These are phyloP conservation scores for Lasioglossum lativentre DNA, from an alignment of 2,888 invertebrate species.

Conservation along the genomic window DNA sequence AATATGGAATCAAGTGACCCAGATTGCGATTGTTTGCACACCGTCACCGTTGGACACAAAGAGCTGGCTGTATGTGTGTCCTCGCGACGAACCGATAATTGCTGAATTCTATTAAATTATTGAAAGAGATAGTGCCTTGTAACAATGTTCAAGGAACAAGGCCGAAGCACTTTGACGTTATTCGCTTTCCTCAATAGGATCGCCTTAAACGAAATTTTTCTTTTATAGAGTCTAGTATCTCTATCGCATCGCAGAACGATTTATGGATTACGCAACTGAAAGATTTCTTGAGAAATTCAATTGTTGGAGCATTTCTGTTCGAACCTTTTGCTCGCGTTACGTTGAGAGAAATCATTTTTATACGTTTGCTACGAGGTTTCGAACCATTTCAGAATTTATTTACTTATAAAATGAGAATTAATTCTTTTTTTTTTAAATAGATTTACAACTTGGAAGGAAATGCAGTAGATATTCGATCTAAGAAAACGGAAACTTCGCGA, in stretches of 20 bases:
- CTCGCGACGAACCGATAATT: slow-evolving; percentile 43
- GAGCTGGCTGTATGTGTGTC: neutral
- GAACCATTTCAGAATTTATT: neutral
- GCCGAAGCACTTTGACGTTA: neutral
- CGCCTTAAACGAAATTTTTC: neutral
- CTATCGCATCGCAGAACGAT: too few species aligned
- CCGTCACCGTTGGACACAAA: slow-evolving; percentile 17
- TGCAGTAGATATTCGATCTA: too few species aligned
- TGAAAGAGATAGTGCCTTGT: neutral
- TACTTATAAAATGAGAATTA: neutral
- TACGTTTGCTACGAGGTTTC: neutral
- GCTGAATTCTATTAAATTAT: slow-evolving; percentile 36
- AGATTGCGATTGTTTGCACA: slow-evolving; percentile 52
- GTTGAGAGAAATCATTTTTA: neutral
- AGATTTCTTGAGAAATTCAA: neutral
- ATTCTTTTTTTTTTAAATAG: too few species aligned
- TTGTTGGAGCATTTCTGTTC: neutral
- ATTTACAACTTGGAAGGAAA: too few species aligned
- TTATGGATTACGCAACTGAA: neutral
- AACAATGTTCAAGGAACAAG: neutral
- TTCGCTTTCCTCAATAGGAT: neutral
- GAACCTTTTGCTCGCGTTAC: neutral
- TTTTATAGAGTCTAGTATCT: neutral
- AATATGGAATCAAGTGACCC: slow-evolving; percentile 56
- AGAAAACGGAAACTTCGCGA: too few species aligned